Evolutionary conservation across 2,113 vertebrate genomes (phyloP).

Genomic region (Megaptera novaeangliae): DNA sequence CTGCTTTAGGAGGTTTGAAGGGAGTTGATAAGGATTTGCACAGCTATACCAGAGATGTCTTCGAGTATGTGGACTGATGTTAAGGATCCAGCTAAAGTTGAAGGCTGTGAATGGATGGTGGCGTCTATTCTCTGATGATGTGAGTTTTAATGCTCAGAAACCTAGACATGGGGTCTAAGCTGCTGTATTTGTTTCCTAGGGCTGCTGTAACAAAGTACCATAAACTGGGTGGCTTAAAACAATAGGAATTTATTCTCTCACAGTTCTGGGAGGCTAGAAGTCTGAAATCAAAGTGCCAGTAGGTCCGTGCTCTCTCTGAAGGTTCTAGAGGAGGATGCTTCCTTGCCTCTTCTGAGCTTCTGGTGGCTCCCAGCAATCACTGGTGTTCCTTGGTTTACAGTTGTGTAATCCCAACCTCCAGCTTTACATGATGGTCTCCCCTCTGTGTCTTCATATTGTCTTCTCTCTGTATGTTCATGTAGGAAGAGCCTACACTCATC

Average conservation of each 20-base stretch:
- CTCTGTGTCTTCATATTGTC: background rate
- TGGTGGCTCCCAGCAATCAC: background rate
- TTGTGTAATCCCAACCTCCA: background rate
- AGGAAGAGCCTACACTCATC: background rate
- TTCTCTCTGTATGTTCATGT: background rate
- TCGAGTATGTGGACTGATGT: background rate
- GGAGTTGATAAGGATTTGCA: background rate
- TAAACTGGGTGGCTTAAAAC: background rate
- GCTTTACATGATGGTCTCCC: background rate
- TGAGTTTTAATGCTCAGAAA: background rate
- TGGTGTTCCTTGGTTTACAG: background rate
- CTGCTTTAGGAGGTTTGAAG: background rate
- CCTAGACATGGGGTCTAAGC: background rate
- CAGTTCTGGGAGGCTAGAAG: background rate
- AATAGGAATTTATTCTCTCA: background rate
- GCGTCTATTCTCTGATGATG: background rate
- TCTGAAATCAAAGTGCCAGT: background rate
- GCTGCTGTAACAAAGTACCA: background rate
- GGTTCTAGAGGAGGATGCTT: background rate
- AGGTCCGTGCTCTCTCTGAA: background rate
- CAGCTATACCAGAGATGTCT: background rate
- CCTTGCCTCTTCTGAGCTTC: background rate
- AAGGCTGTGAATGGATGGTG: background rate
- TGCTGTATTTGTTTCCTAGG: background rate
- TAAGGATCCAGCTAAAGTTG: background rate